A percentile compares a stretch with the other conserved stretches of the same genome.
Evolutionary conservation across 2,888 invertebrate species (phyloP).

Genomic region (Anthophora plumipes): DNA sequence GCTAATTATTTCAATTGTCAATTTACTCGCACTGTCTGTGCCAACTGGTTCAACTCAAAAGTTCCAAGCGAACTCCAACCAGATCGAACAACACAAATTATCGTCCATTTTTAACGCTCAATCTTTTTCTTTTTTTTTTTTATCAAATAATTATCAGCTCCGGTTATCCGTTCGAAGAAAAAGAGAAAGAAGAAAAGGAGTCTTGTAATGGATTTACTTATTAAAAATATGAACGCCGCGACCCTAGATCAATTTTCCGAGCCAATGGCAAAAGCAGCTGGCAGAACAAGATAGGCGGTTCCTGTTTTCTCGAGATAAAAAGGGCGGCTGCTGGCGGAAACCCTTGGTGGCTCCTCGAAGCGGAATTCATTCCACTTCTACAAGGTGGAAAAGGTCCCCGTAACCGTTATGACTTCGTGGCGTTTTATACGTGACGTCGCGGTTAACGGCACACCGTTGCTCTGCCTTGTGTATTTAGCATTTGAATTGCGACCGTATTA

Average conservation of each 20-base stretch:
- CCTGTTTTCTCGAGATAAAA: conserved; percentile 53
- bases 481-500: conserved; percentile 51
- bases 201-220: conserved; percentile 13
- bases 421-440: conserved; percentile 58
- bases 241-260: conserved; percentile 48
- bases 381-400: conserved; percentile 59
- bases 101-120: not conserved
- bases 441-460: conserved; percentile 59
- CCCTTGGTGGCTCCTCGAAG: conserved; percentile 55
- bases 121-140: not conserved
- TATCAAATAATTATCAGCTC: conserved; percentile 12
- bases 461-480: conserved; percentile 46
- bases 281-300: conserved; percentile 58
- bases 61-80: not conserved
- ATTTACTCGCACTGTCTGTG: not conserved
- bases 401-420: conserved; percentile 71
- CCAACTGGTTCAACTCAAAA: not conserved
- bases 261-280: conserved; percentile 52
- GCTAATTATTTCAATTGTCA: not conserved
- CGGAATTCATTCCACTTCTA: conserved; percentile 63
- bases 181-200: not conserved
- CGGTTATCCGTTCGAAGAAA: too few relatives aligned
- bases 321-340: conserved; percentile 35
- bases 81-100: too few relatives aligned
- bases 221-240: conserved; percentile 36